Conservation (phyloP, 2,113 vertebrate genomes). For the Empidonax alnorum region DNA sequence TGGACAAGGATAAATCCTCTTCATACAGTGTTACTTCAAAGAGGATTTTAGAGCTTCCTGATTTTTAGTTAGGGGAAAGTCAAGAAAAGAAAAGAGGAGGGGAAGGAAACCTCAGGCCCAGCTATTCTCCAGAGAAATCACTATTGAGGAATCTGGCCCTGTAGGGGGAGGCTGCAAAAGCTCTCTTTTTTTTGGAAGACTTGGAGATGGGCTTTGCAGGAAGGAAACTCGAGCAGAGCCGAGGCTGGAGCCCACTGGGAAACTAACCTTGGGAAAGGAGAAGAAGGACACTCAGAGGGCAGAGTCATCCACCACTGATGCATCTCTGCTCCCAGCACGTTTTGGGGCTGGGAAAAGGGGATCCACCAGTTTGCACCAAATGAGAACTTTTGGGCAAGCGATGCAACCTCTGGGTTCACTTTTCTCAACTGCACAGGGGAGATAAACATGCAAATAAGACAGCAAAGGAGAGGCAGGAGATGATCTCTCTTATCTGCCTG, state of each 20-base stretch:
- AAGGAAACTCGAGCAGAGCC: not conserved
- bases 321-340: rapidly evolving
- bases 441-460: slow-evolving; percentile 32
- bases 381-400: rapidly evolving
- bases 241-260: not conserved
- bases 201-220: not conserved
- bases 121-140: slow-evolving; percentile 11
- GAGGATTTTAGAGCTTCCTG: slow-evolving; percentile 61
- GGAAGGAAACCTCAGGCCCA: slow-evolving; percentile 5
- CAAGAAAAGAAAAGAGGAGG: slow-evolving; percentile 7
- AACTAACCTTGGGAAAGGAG: not conserved
- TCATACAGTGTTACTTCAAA: slow-evolving; percentile 69
- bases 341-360: not conserved
- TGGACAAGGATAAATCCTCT: slow-evolving; percentile 76
- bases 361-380: rapidly evolving
- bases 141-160: slow-evolving; percentile 8
- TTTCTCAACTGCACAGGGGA: not conserved
- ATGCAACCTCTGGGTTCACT: not conserved
- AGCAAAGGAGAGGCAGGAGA: not conserved
- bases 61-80: slow-evolving; percentile 61
- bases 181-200: not conserved
- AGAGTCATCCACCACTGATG: rapidly evolving
- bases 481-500: not conserved
- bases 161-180: not conserved
- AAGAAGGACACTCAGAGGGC: not conserved